Evolutionary conservation across 2,888 invertebrate genomes (phyloP).

Genomic region (Gandaritis pyraliata): DNA sequence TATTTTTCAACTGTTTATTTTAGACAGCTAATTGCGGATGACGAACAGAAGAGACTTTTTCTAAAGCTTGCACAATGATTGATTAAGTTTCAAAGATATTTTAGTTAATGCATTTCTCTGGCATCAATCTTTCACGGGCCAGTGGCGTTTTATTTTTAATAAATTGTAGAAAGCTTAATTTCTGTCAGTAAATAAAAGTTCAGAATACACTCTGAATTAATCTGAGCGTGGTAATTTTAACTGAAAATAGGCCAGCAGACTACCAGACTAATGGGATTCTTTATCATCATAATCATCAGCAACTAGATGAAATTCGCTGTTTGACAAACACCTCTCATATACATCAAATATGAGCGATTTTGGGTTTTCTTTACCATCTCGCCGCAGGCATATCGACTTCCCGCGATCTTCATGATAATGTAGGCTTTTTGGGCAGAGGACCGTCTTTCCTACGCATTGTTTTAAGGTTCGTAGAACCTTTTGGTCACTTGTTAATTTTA

Average conservation of each 20-base stretch:
- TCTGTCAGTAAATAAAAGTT: slow-evolving; percentile 16
- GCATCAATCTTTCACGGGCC: slow-evolving; percentile 36
- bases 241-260: neutral
- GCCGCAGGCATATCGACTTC: too few relatives aligned
- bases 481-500: too few relatives aligned
- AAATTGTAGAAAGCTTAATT: slow-evolving; percentile 20
- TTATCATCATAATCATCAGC: neutral
- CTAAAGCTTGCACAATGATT: slow-evolving; percentile 45
- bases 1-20: slow-evolving; percentile 52
- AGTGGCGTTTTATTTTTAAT: slow-evolving; percentile 30
- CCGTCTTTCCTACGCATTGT: too few relatives aligned
- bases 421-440: too few relatives aligned
- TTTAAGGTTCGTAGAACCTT: too few relatives aligned
- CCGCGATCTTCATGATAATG: too few relatives aligned
- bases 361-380: too few relatives aligned
- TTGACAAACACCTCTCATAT: neutral
- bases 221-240: neutral
- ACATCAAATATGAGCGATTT: too few relatives aligned
- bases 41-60: slow-evolving; percentile 62
- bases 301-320: neutral
- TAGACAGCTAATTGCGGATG: slow-evolving; percentile 66
- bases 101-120: slow-evolving; percentile 37
- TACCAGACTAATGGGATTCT: neutral
- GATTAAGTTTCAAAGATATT: slow-evolving; percentile 38
- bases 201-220: slow-evolving; percentile 3